Percentiles rank a stretch among this genome's conserved stretches.
Conservation (phyloP, 2,888 invertebrate species). For the Tachina grossa region DNA sequence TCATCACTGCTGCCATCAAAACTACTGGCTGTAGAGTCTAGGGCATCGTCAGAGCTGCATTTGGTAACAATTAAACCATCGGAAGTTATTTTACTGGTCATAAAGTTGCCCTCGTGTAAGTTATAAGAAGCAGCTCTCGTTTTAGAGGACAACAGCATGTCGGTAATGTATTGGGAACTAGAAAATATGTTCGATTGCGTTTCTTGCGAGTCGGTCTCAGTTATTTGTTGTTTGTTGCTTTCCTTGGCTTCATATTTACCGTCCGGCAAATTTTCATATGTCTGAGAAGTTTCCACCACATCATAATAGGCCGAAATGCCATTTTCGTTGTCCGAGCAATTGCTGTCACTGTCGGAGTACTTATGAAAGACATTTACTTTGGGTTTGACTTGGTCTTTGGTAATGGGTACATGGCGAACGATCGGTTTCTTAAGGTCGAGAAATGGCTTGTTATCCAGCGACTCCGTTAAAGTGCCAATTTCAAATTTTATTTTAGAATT, state of each 20-base stretch:
- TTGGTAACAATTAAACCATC: slow-evolving; percentile 83
- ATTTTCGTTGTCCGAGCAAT: slow-evolving; percentile 85
- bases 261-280: slow-evolving; percentile 82
- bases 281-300: slow-evolving; percentile 81
- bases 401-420: slow-evolving; percentile 86
- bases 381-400: slow-evolving; percentile 87
- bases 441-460: slow-evolving; percentile 80
- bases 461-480: slow-evolving; percentile 78
- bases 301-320: slow-evolving; percentile 82
- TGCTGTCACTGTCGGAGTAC: slow-evolving; percentile 85
- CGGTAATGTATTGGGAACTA: slow-evolving; percentile 82
- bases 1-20: slow-evolving; percentile 83
- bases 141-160: slow-evolving; percentile 82
- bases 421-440: slow-evolving; percentile 83
- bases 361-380: slow-evolving; percentile 86
- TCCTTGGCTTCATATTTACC: slow-evolving; percentile 78
- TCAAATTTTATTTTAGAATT: slow-evolving; percentile 81
- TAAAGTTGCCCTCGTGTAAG: slow-evolving; percentile 82
- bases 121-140: slow-evolving; percentile 82
- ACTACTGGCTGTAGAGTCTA: slow-evolving; percentile 82
- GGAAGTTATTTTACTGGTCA: slow-evolving; percentile 83
- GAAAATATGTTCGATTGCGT: slow-evolving; percentile 74
- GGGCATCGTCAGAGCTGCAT: slow-evolving; percentile 82
- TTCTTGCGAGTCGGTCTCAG: slow-evolving; percentile 32
- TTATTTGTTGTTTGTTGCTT: slow-evolving; percentile 40